Conservation (phyloP, 2,888 invertebrate species). For the Xylota segnis region DNA sequence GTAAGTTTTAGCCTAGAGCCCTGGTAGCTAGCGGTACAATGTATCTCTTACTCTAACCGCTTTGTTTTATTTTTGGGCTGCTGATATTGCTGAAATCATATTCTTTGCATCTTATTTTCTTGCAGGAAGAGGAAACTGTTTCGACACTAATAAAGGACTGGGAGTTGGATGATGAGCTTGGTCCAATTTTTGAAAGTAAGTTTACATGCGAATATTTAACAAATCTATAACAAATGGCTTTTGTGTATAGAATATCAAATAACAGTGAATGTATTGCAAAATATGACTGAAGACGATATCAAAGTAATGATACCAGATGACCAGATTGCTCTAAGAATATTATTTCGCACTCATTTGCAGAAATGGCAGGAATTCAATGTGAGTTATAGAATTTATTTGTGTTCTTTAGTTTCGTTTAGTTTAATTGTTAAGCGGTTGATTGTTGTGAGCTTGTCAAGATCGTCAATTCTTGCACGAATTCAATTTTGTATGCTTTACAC, state of each 20-base stretch:
- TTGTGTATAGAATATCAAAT: constrained; percentile 7
- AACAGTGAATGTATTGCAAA: constrained; percentile 5
- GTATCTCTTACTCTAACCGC: no score
- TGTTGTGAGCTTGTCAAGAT: no score
- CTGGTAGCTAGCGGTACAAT: no score
- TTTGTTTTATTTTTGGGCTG: no score
- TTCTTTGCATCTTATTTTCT: not conserved
- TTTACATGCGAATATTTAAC: not conserved
- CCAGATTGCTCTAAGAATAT: not conserved
- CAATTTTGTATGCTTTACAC: no score
- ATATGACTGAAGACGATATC: constrained; percentile 9
- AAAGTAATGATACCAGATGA: constrained; percentile 16
- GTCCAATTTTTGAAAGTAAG: constrained; percentile 4
- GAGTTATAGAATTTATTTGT: not conserved
- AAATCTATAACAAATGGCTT: not conserved
- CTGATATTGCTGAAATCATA: no score
- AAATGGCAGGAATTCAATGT: constrained; percentile 16
- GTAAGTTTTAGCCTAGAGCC: no score
- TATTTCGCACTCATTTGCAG: not conserved
- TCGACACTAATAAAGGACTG: not conserved
- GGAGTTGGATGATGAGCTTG: not conserved
- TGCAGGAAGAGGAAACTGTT: constrained; percentile 9
- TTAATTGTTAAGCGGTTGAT: no score
- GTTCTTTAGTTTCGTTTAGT: no score
- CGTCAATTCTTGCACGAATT: no score